Base-by-base conservation (phyloP, 2,888 invertebrate species). In the Zhuqinia jingwanae region DNA sequence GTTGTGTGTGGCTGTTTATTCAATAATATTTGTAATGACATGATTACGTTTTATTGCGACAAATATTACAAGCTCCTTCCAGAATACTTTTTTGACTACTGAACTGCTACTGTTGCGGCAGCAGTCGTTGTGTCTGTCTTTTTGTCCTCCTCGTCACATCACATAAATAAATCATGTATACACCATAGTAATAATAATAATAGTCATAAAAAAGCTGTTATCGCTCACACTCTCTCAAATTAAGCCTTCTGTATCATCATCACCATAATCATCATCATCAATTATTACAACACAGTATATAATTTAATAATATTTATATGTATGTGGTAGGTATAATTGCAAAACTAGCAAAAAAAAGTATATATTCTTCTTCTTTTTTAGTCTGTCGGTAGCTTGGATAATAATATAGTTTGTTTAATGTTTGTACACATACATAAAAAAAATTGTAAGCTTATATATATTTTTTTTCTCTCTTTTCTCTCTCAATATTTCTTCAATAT, bases 121-220 rank as follows among this genome's bases (percentile, higher is more conserved):
- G 60, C 27, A 79, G 65, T 79, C 63, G 65, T 47, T 47, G 27
- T 53, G 65, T 63, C 63, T 79, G 65, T 30, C 79, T 47, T 63
- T 79, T 78, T 79, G 65, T 79, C 63, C 65, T 79, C 50, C 36
- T n/a, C 36, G 75, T 75, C 75, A 53, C 47, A 75, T 75, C 75
- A 47, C 45, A 70, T 65, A 30, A 70, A 36, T 27, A 63, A 63
- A 65, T 42, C 65, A 42, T 65, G 42, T 13, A 65, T 25, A 50
- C 50, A 25, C 2, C n/a, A n/a, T n/a, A n/a, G n/a, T n/a, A n/a
- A 58, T 65, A 65, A 65, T 8, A 36, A 65, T 47, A 47, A 70
- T 70, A 22, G 47, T 13, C 47, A 70, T 25, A 70, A 70, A 70
- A 70, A 11, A 15, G 47, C 11, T 36, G 45, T 47, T 65, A 65